These are phyloP conservation scores for Noctua fimbriata DNA, from an alignment of 2,888 invertebrate species.

Conservation along the genomic window DNA sequence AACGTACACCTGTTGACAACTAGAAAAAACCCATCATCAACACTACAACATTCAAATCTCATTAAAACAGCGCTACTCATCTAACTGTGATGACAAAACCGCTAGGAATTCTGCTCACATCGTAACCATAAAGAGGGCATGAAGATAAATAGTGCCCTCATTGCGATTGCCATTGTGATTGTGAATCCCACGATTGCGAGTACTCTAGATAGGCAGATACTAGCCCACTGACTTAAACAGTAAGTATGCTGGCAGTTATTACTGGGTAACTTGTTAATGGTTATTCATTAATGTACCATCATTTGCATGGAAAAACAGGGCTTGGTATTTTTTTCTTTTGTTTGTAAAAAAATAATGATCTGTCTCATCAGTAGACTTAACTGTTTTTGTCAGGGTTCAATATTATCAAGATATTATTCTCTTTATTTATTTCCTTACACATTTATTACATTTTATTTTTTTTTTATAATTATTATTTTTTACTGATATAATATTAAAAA, in stretches of 20 bases:
- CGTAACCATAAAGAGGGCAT: slow-evolving; percentile 38
- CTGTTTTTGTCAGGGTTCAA: not conserved
- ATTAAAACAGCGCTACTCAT: slow-evolving; percentile 18
- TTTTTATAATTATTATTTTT: too few species aligned
- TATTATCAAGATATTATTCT: too few species aligned
- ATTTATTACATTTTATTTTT: too few species aligned
- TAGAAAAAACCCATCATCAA: not conserved
- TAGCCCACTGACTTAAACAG: slow-evolving; percentile 43
- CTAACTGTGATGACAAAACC: slow-evolving; percentile 56
- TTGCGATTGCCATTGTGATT: slow-evolving; percentile 53
- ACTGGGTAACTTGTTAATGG: slow-evolving; percentile 34
- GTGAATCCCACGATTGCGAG: slow-evolving; percentile 56
- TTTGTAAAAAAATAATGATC: not conserved
- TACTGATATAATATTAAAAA: too few species aligned
- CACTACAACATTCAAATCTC: slow-evolving; percentile 18
- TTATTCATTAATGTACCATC: slow-evolving; percentile 5
- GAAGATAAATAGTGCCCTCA: slow-evolving; percentile 54
- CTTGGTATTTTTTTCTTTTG: not conserved
- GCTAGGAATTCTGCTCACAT: slow-evolving; percentile 61
- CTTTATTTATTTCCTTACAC: too few species aligned
- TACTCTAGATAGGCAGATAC: slow-evolving; percentile 36
- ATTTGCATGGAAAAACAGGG: slow-evolving; percentile 13
- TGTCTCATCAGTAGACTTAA: not conserved
- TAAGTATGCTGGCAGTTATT: slow-evolving; percentile 46
- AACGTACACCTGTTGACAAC: not conserved